Evolutionary conservation across 1,140 invertebrate genomes (phyloP).

Genomic region (Micrasema longulum): DNA sequence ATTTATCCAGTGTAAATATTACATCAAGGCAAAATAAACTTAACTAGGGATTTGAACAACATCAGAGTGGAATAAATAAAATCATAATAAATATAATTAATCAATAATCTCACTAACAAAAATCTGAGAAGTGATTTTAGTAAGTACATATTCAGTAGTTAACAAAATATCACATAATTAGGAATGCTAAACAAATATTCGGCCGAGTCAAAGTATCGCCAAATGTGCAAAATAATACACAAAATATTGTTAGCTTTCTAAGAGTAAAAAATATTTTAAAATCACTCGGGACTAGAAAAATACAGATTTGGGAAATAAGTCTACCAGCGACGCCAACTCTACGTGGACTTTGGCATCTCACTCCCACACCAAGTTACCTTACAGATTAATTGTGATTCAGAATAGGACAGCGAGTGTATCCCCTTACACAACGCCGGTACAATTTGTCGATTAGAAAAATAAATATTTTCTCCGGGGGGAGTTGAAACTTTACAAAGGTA

Average conservation of each 20-base stretch:
- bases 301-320: conserved; percentile 11
- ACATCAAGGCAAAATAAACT: conserved; percentile 1
- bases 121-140: background rate
- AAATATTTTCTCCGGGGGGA: conserved; percentile 14
- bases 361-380: conserved; percentile 5
- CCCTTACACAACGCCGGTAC: background rate
- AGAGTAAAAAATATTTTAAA: background rate
- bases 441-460: conserved; percentile 34
- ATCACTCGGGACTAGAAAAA: conserved; percentile 15
- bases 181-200: background rate
- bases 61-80: background rate
- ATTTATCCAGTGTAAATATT: conserved; percentile 5
- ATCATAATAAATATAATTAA: background rate
- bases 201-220: background rate
- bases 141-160: background rate
- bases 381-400: conserved; percentile 36
- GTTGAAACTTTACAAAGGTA: conserved; percentile 28
- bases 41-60: background rate
- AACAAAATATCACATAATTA: background rate
- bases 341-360: conserved; percentile 23
- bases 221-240: no score
- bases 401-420: conserved; percentile 14
- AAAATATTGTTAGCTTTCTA: conserved; percentile 2
- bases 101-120: background rate
- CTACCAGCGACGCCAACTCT: conserved; percentile 25